Percentiles rank a stretch among this genome's conserved stretches.
phyloP scores from a whole-genome alignment of 2,888 invertebrate genomes.

The Atethmia centrago region DNA sequence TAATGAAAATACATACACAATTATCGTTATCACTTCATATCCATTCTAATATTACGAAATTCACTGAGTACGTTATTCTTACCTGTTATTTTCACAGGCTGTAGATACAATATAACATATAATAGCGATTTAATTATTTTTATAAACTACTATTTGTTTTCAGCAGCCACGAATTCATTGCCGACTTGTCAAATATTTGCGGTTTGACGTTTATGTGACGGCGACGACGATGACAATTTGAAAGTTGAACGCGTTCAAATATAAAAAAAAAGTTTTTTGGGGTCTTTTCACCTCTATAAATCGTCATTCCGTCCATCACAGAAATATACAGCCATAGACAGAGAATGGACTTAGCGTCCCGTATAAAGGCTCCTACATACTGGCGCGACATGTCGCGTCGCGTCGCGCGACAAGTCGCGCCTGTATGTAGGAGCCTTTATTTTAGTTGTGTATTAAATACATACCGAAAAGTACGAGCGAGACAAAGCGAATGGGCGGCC shows the following conservation, averaged over 20 bases:
- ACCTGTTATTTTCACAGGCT: conserved; percentile 44
- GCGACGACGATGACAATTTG: conserved; percentile 48
- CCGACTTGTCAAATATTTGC: conserved; percentile 69
- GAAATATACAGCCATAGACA: too few species aligned
- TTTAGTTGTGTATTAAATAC: too few species aligned
- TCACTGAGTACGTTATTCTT: conserved; percentile 17
- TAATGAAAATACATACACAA: conserved; percentile 19
- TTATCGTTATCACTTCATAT: background rate
- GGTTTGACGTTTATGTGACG: conserved; percentile 15
- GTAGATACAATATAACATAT: conserved; percentile 38
- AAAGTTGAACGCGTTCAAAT: conserved; percentile 31
- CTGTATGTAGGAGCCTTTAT: too few species aligned
- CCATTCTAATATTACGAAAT: background rate
- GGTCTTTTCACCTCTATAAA: background rate
- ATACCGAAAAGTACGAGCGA: too few species aligned
- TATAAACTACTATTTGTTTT: conserved; percentile 64
- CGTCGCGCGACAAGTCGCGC: too few species aligned
- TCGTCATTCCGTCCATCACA: too few species aligned
- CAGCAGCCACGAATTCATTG: conserved; percentile 78
- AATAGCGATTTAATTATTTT: conserved; percentile 39
- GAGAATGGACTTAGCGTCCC: too few species aligned
- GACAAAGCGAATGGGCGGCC: too few species aligned
- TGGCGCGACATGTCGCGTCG: too few species aligned
- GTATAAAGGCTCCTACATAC: too few species aligned
- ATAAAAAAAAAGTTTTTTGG: background rate